Conservation (phyloP, 2,113 vertebrate genomes). For the Oreotrochilus melanogaster region DNA sequence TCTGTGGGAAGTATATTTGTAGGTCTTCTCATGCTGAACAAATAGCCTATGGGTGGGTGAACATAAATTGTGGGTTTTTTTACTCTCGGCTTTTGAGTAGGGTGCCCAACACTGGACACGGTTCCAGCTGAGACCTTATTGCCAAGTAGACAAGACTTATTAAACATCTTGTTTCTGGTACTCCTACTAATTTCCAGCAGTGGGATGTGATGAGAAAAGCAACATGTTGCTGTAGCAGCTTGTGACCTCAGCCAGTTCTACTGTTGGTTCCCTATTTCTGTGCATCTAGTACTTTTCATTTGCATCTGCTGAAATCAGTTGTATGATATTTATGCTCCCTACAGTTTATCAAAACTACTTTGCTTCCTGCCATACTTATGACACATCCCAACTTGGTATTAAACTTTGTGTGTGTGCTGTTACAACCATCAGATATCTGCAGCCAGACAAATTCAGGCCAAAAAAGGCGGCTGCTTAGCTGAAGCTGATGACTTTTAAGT, state of each 20-base stretch:
- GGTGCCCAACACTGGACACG: not conserved
- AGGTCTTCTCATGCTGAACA: not conserved
- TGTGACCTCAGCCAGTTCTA: slow-evolving; percentile 2
- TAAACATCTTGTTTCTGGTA: not conserved
- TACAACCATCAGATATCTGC: not conserved
- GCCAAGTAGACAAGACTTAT: slow-evolving; percentile 13
- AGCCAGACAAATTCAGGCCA: not conserved
- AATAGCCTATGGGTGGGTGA: not conserved
- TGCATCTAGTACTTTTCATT: not conserved
- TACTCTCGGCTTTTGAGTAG: not conserved
- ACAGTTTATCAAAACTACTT: not conserved
- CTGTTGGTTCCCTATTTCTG: not conserved
- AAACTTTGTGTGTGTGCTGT: not conserved
- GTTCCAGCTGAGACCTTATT: slow-evolving; percentile 2
- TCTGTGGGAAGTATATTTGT: not conserved
- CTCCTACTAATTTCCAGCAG: not conserved
- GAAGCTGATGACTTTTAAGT: not conserved
- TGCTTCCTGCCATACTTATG: not conserved
- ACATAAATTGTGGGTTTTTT: not conserved
- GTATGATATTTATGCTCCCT: not conserved
- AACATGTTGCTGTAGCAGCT: not conserved
- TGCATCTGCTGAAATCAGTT: not conserved
- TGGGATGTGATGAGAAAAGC: not conserved
- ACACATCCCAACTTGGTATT: not conserved
- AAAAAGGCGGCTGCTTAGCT: slow-evolving; percentile 27